These are phyloP conservation scores for Mormoops blainvillei DNA, from an alignment of 2,113 vertebrate genomes.

Conservation along the genomic window DNA sequence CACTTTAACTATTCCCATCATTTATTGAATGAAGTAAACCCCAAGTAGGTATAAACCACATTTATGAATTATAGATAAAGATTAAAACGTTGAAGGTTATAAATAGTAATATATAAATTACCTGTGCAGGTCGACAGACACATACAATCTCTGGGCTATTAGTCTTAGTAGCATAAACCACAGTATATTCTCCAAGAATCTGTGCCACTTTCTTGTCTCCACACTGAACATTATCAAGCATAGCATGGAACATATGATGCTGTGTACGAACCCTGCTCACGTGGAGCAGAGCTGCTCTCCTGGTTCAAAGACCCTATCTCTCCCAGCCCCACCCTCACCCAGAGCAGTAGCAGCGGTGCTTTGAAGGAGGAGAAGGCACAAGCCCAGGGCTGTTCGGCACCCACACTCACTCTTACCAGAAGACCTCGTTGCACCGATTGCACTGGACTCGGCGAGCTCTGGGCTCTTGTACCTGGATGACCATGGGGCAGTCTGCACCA, in stretches of 20 bases:
- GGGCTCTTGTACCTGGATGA: constrained; percentile 98
- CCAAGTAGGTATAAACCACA: background rate
- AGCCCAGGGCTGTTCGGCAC: background rate
- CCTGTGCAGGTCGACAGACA: background rate
- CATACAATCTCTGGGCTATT: background rate
- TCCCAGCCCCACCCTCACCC: background rate
- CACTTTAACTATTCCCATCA: background rate
- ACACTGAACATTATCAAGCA: background rate
- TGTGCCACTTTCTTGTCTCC: background rate
- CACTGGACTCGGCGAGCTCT: constrained; percentile 97
- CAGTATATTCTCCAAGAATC: background rate
- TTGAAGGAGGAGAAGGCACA: background rate
- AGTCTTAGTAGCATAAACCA: background rate
- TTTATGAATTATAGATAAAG: background rate
- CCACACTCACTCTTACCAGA: constrained; percentile 88
- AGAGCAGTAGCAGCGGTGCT: background rate
- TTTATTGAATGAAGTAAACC: background rate
- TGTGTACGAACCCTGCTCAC: background rate
- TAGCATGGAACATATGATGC: background rate
- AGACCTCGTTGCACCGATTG: constrained; percentile 96
- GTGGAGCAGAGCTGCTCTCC: background rate
- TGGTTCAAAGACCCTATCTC: background rate
- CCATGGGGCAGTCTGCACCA: constrained; percentile 98
- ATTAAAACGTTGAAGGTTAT: background rate
- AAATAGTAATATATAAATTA: background rate